These are phyloP conservation scores for Phalacrocorax brasilianus DNA, from an alignment of 2,113 vertebrate genomes.

Conservation along the genomic window DNA sequence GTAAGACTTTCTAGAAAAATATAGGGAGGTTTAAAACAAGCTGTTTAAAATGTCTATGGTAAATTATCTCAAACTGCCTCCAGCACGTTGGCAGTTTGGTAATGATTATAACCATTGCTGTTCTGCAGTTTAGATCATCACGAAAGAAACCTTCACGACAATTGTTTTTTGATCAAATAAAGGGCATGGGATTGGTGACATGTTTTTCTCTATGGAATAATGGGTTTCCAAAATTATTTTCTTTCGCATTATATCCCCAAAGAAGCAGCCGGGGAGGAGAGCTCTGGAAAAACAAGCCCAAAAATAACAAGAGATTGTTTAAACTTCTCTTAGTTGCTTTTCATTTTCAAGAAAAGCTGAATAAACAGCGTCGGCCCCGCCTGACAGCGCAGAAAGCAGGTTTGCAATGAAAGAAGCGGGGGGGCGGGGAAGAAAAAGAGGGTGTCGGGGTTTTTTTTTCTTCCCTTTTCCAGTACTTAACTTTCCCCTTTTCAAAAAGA, in stretches of 20 bases:
- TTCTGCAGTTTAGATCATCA: not conserved
- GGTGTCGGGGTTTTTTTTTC: not conserved
- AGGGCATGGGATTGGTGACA: constrained; percentile 20
- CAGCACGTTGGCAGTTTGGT: not conserved
- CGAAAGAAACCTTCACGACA: not conserved
- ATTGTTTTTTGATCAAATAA: constrained; percentile 21
- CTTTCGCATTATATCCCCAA: constrained; percentile 34
- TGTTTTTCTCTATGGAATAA: constrained; percentile 35
- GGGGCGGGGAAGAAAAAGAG: not conserved
- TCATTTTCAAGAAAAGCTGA: constrained; percentile 85
- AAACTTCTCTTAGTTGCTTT: constrained; percentile 82
- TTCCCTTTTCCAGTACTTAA: not conserved
- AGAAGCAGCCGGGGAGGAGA: constrained; percentile 14
- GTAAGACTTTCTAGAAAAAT: not conserved
- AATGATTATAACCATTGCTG: constrained; percentile 1
- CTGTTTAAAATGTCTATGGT: not conserved
- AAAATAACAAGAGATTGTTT: constrained; percentile 83
- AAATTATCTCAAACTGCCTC: not conserved
- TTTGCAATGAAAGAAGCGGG: constrained; percentile 37
- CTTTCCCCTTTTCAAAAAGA: constrained; percentile 2
- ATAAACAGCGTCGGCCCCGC: constrained; percentile 80
- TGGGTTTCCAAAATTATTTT: constrained; percentile 53
- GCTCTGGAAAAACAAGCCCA: constrained; percentile 62
- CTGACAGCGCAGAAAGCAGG: constrained; percentile 48
- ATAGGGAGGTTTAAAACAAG: not conserved